Evolutionary conservation across 2,113 vertebrate genomes (phyloP), one percentile per base, ranked within the genome.

Genomic region (Coreoperca whiteheadi): DNA sequence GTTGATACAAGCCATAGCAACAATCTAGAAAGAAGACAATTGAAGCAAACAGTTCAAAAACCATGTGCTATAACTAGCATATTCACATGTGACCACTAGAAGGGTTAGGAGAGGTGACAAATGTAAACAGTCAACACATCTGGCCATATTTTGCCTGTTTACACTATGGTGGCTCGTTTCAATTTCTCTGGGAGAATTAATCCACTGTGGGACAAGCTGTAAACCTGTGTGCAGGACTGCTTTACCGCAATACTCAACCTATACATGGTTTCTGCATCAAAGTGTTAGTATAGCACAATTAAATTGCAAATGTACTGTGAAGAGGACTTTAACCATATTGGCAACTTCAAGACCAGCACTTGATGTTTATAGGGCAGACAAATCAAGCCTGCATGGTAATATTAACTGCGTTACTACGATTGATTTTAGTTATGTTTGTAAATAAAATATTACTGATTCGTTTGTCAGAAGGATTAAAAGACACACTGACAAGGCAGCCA

Each of bases 1-100:
- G 95, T 99, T 98, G 91, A 99, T 96, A 90, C 98, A 99, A 82
- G 98, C 98, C 98, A 99, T 99, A 1, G 98, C 97, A 90, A 99
- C 98, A 95, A 99, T 99, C 98, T 99, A 95, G 41, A 94, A 37
- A 74, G 37, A 37, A 74, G 37, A 65, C 12, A 50, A 57, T 48
- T 56, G 82, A 50, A 51, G 71, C 43, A 63, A 34, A 80, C 61
- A 28, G 48, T 64, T 86, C 18, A 48, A 68, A 12, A 56, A 57
- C 25, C 20, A 5, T 34, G 32, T 34, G 32, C 32, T 34, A 68
- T 16, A 56, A 57, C 25, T n/a, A 9, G 10, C n/a, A n/a, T 20
- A 5, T 6, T 30, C 6, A 34, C n/a, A 23, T 1, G 21, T 43
- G 9, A 41, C 7, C 23, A 41, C 11, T 16, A 53, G 6, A 12